These are phyloP conservation scores for Thymallus thymallus DNA, from an alignment of 2,113 vertebrate genomes.

Conservation along the genomic window DNA sequence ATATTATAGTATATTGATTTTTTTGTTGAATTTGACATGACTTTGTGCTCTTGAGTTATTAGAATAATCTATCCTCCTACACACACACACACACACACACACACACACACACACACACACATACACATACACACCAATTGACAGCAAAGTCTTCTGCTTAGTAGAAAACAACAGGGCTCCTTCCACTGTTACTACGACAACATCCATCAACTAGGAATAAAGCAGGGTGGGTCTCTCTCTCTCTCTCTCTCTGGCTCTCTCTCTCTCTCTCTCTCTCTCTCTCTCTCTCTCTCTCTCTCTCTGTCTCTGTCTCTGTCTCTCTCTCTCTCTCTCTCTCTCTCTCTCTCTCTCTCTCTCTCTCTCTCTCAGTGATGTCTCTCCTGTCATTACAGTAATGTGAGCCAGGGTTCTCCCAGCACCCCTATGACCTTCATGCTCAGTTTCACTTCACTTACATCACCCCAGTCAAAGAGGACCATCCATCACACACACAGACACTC, in stretches of 20 bases:
- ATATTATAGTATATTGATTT: too few relatives aligned
- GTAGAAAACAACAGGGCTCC: slow-evolving; percentile 60
- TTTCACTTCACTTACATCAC: slow-evolving; percentile 63
- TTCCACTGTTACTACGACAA: slow-evolving; percentile 48
- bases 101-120: not conserved
- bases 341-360: not conserved
- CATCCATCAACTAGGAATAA: slow-evolving; percentile 46
- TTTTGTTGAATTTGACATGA: too few relatives aligned
- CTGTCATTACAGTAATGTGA: slow-evolving; percentile 45
- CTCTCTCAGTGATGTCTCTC: slow-evolving; percentile 34
- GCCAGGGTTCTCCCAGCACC: slow-evolving; percentile 39
- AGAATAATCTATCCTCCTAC: not conserved
- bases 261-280: not conserved
- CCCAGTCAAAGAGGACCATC: slow-evolving; percentile 38
- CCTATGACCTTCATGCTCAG: slow-evolving; percentile 60
- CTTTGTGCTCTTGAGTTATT: too few relatives aligned
- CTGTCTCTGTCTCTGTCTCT: too few relatives aligned
- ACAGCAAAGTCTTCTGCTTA: slow-evolving; percentile 53
- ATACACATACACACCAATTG: not conserved
- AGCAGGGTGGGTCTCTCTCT: not conserved
- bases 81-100: too few relatives aligned
- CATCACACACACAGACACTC: slow-evolving; percentile 8
- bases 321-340: not conserved
- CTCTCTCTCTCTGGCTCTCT: not conserved
- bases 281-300: not conserved